Conservation (phyloP, 2,888 invertebrate genomes). For the Neoscelio sp. region DNA sequence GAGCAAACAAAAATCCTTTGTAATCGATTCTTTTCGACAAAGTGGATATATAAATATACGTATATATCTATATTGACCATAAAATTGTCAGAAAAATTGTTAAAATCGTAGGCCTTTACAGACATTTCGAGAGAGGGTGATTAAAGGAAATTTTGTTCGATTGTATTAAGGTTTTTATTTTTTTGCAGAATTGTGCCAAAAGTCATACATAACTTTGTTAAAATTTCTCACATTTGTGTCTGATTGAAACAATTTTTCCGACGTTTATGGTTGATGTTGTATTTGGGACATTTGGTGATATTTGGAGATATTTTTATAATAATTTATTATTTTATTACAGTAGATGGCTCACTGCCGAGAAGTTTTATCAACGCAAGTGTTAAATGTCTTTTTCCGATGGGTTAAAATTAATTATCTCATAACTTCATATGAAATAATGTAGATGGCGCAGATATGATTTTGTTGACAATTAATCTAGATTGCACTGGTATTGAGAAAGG, state of each 20-base stretch:
- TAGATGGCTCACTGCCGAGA: no score
- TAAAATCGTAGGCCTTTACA: background rate
- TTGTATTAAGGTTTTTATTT: background rate
- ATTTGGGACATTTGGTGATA: constrained; percentile 58
- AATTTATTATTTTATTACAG: no score
- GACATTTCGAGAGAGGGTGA: background rate
- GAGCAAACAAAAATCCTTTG: constrained; percentile 22
- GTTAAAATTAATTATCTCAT: no score
- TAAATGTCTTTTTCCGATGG: no score
- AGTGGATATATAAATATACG: no score
- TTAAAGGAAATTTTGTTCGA: no score
- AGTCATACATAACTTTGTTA: constrained; percentile 1
- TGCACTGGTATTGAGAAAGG: no score
- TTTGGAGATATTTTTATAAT: no score
- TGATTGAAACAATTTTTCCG: constrained; percentile 22
- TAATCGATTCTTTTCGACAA: constrained; percentile 27
- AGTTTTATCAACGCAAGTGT: no score
- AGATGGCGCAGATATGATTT: no score
- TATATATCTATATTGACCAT: constrained; percentile 23
- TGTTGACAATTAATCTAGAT: no score
- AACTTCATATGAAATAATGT: no score
- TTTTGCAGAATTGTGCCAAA: constrained; percentile 48
- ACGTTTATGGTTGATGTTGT: constrained; percentile 29
- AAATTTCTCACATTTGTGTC: background rate
- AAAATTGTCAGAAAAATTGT: constrained; percentile 13